phyloP scores from a whole-genome alignment of 2,797 vertebrate genomes.

The Coreius guichenoti region DNA sequence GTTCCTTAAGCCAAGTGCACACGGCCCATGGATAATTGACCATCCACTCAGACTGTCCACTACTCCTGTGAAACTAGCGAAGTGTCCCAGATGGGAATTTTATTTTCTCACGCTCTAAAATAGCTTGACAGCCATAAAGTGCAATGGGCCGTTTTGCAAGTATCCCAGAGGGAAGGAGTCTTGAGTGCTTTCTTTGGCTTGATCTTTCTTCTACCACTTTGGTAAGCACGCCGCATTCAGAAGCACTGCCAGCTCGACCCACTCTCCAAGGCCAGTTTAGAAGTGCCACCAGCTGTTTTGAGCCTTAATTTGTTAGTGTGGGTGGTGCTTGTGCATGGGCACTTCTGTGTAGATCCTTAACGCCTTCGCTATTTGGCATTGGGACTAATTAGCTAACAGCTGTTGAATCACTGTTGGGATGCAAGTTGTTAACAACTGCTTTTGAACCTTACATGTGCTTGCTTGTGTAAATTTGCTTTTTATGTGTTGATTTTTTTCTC shows the following conservation, averaged over 20 bases:
- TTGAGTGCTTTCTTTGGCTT: slow-evolving; percentile 42
- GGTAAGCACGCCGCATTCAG: slow-evolving; percentile 47
- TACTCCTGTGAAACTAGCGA: slow-evolving; percentile 26
- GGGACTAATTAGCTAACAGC: slow-evolving; percentile 56
- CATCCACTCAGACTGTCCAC: slow-evolving; percentile 32
- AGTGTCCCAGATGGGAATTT: slow-evolving; percentile 52
- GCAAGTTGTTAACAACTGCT: slow-evolving; percentile 38
- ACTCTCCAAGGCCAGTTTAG: slow-evolving; percentile 65
- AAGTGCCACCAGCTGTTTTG: slow-evolving; percentile 71
- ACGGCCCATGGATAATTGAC: slow-evolving; percentile 65
- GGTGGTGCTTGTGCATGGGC: slow-evolving; percentile 27
- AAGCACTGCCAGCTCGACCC: slow-evolving; percentile 61
- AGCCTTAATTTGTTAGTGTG: slow-evolving; percentile 65
- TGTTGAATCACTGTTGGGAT: slow-evolving; percentile 46
- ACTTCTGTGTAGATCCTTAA: slow-evolving; percentile 43
- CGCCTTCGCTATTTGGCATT: slow-evolving; percentile 34
- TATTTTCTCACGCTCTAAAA: slow-evolving; percentile 51
- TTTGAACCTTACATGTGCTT: slow-evolving; percentile 19
- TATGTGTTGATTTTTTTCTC: slow-evolving; percentile 39
- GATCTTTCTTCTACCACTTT: slow-evolving; percentile 46
- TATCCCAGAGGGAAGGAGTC: slow-evolving; percentile 27
- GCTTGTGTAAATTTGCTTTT: slow-evolving; percentile 12
- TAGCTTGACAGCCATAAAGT: slow-evolving; percentile 13
- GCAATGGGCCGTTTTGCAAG: slow-evolving; percentile 41
- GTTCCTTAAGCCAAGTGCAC: slow-evolving; percentile 56